Evolutionary conservation across 2,797 vertebrate species (phyloP), one percentile per base, ranked within the genome.

Genomic region (Etheostoma nigrum): DNA sequence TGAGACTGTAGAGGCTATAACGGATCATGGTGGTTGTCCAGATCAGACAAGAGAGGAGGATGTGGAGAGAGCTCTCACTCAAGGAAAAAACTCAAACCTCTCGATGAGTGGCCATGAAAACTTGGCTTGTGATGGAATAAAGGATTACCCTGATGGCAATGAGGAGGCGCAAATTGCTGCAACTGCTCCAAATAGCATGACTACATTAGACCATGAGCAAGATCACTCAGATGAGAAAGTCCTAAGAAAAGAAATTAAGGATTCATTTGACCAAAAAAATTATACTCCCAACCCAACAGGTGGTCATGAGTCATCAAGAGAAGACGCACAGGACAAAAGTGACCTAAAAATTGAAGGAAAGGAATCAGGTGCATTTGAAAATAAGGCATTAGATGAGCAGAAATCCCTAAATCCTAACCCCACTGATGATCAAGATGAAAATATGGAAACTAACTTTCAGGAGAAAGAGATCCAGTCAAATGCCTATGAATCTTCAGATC

Each of bases 401-500:
- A 70, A 78, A 14, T 51, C 49, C 4, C 13, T 10, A 74, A 72
- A 64, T 78, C 53, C n/a, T 16, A 76, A 68, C 36, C 82, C 30
- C 30, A 75, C 55, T 30, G 55, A 16, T 23, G 52, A 13, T 60
- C 64, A 45, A 71, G 63, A 76, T 77, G 53, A 83, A 75, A 72
- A 54, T 25, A 14, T 66, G n/a, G 67, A 83, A 62, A 73, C 15
- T 2, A 45, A 65, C 59, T 60, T 18, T 67, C 33, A 76, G 14
- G 78, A 81, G 18, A 74, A 71, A 79, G 57, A 74, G 53, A 61
- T 70, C 57, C 49, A 44, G 18, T 75, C 68, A 49, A 55, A 73
- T 53, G 49, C 36, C 21, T 63, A 59, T 74, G 58, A 74, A 25
- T 57, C 53, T 57, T 51, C 33, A 19, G 27, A 63, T 47, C 45